Base-by-base conservation (phyloP, 2,888 invertebrate genomes). In the Drosophila lutescens region DNA sequence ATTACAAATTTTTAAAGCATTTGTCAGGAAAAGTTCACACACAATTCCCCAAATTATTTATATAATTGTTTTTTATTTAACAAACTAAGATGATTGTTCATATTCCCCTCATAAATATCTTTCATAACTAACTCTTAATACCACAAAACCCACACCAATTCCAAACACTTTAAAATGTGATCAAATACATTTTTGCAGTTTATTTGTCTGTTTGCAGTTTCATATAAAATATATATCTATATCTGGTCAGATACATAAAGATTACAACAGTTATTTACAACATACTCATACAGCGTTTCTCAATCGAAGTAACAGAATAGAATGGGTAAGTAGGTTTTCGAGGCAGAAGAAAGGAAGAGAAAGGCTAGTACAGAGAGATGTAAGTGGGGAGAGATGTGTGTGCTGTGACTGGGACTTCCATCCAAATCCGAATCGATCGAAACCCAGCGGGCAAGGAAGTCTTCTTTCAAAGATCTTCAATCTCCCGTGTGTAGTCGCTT, bases 111-210 rank as follows among this genome's bases (percentile, higher is more conserved):
- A 34, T 10, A 34, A 34, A 32, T 2, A 9, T 9, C 9, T 32
- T 32, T 32, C 2, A 32, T 32, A 2, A 32, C 6, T 9, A 13
- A 6, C 13, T 36, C 5, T 9, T 5, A 17, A 12, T 15, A 4
- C 41, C 26, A 8, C 7, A 34, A 12, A 12, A 10, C 34, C 34
- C 34, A 2, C 2, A 2, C 2, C 26, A 44, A 15, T 15, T n/a
- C n/a, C 10, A 54, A 38, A 40, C 30, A 51, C 38, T 7, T 23
- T 0, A 5, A 15, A 72, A 70, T 76, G 75, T 80, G 77, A 88
- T 89, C 90, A 88, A 89, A 90, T 90, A 89, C 81, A 74, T 89
- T 90, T 89, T 88, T 80, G 86, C 90, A 89, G 88, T 89, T 89
- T 89, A 89, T 89, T 89, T 90, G 79, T 90, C 90, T 88, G 88